Percentiles rank a stretch among this genome's conserved stretches.
Conservation (phyloP, 37 sponge, comb jelly and placozoan species). For the Diacarnus erythraeanus region DNA sequence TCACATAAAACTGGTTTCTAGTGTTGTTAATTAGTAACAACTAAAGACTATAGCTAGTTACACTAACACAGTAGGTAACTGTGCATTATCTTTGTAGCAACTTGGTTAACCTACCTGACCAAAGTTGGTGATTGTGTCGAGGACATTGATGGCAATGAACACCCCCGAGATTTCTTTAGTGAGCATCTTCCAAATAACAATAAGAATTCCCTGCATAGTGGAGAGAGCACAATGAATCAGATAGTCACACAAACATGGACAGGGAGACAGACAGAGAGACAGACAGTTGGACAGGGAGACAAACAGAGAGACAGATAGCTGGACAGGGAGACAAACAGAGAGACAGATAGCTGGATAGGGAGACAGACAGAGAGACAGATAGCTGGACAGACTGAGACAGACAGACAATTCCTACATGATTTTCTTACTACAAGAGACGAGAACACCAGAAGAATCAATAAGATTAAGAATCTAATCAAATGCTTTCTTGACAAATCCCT, state of each 20-base stretch:
- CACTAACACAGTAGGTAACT: too few species aligned
- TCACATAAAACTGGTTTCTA: too few species aligned
- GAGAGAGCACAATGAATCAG: neutral
- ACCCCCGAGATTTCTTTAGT: constrained; percentile 27
- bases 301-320: constrained; percentile 1
- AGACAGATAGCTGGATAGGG: neutral
- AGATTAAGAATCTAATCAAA: constrained; percentile 34
- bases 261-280: too few species aligned
- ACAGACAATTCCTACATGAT: neutral
- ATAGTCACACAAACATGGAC: neutral
- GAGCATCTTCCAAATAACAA: constrained; percentile 46
- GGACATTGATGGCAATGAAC: constrained; percentile 54
- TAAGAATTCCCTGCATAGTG: constrained; percentile 48
- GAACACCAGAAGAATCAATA: constrained; percentile 36
- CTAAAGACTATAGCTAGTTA: too few species aligned
- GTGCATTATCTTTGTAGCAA: too few species aligned
- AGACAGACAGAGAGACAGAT: neutral
- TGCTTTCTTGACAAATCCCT: constrained; percentile 31
- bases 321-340: too few species aligned
- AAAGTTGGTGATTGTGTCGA: constrained; percentile 53
- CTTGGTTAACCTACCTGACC: constrained; percentile 50
- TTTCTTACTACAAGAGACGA: constrained; percentile 43
- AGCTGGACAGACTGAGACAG: too few species aligned
- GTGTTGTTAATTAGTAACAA: too few species aligned
- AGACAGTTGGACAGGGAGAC: neutral